Base-by-base conservation (phyloP, 2,888 invertebrate genomes). In the Lasioglossum vierecki region DNA sequence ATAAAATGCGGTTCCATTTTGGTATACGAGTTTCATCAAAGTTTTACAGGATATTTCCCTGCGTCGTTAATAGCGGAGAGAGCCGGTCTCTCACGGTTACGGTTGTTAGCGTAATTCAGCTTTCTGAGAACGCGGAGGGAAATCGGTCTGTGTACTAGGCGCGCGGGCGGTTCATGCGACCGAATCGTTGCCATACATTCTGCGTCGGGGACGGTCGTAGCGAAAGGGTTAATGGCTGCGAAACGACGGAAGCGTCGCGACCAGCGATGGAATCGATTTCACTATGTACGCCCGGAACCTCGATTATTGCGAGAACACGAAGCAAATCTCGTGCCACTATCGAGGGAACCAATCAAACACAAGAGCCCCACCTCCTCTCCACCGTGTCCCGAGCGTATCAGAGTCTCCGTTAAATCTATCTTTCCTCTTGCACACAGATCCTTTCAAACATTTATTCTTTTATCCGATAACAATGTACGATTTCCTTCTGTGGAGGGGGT, bases 151-250 rank as follows among this genome's bases (percentile, higher is more conserved):
- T 35, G 1, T 18, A 30, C 18, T 35, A 30, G 53, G 53, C 53
- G 53, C 53, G 66, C 35, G 60, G 4, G 30, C 11, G 26, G 63
- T 35, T 35, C 66, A 18, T 35, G 35, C 66, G 35, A 66, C 66
- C 35, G 22, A 35, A 66, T 35, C 26, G 30, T 18, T 13, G 66
- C 35, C 30, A 66, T 66, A 66, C 66, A 35, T 66, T 66, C 66
- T 35, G 18, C 66, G 30, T 8, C 66, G 35, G 35, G 35, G 35
- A 66, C 35, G 66, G 30, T 66, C 66, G 35, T 66, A 66, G 70
- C 70, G 70, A 70, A 70, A 70, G 39, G 70, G 70, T 70, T 70
- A 70, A 70, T 66, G 66, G 66, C 66, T 66, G 66, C 66, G 66
- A 66, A 66, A 66, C 66, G 66, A 66, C 66, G 66, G 66, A 66